phyloP scores from a whole-genome alignment of 2,888 invertebrate genomes.

The Yponomeuta plumbellus region DNA sequence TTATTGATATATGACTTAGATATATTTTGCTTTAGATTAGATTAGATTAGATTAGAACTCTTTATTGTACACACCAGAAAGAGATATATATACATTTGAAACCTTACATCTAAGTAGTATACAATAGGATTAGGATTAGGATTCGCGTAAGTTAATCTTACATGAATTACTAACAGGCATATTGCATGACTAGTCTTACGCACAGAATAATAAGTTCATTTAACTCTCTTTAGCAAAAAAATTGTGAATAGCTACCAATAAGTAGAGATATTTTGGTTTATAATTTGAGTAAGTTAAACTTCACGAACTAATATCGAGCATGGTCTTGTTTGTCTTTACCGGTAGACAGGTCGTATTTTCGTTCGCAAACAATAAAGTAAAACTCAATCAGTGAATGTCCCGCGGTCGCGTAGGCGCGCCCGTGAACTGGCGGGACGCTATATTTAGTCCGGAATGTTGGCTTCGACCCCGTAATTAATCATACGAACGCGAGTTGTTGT shows the following conservation, averaged over 20 bases:
- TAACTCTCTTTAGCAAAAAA: background rate
- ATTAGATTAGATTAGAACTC: background rate
- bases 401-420: slow-evolving; percentile 42
- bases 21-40: background rate
- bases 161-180: too few relatives aligned
- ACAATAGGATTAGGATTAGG: too few relatives aligned
- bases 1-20: too few relatives aligned
- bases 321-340: background rate
- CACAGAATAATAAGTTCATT: background rate
- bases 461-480: slow-evolving; percentile 56
- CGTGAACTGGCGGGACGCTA: slow-evolving; percentile 52
- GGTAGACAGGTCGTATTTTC: background rate
- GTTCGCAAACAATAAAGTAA: slow-evolving; percentile 20
- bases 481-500: slow-evolving; percentile 26
- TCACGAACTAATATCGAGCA: too few relatives aligned
- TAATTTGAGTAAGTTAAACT: too few relatives aligned
- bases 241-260: too few relatives aligned
- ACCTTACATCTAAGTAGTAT: too few relatives aligned
- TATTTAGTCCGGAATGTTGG: slow-evolving; percentile 63
- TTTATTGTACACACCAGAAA: too few relatives aligned
- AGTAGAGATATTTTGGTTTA: too few relatives aligned
- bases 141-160: too few relatives aligned
- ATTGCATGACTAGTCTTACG: too few relatives aligned
- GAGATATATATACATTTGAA: too few relatives aligned
- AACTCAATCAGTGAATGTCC: slow-evolving; percentile 27